A percentile compares a stretch with the other conserved stretches of the same genome.
Evolutionary conservation across 2,797 vertebrate genomes (phyloP).

Genomic region (Typhlichthys subterraneus): DNA sequence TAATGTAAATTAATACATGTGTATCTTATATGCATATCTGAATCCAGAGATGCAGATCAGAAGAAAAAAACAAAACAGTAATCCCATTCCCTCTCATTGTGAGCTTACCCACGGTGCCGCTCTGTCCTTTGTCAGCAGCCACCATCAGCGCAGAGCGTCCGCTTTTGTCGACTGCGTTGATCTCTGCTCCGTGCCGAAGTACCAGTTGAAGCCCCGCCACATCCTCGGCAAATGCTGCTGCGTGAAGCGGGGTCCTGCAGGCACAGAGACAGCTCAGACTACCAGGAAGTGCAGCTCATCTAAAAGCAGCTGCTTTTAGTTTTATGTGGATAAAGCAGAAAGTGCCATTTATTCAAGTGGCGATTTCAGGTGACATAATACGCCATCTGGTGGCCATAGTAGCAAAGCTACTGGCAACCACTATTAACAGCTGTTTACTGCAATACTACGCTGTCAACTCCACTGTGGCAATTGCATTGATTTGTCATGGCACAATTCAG

Average conservation of each 20-base stretch:
- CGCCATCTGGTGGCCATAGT: too few relatives aligned
- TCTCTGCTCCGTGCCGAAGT: slow-evolving; percentile 88
- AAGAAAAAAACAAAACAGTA: too few relatives aligned
- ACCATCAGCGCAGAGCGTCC: slow-evolving; percentile 94
- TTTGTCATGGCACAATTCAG: too few relatives aligned
- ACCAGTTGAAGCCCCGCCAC: slow-evolving; percentile 90
- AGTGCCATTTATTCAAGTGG: background rate
- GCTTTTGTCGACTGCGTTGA: slow-evolving; percentile 86
- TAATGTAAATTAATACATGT: background rate
- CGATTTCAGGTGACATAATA: too few relatives aligned
- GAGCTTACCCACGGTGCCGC: slow-evolving; percentile 86
- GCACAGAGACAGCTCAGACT: slow-evolving; percentile 8
- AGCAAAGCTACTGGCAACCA: too few relatives aligned
- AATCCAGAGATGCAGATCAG: too few relatives aligned
- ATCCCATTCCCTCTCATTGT: background rate
- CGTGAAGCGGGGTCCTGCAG: slow-evolving; percentile 91
- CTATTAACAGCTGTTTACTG: too few relatives aligned
- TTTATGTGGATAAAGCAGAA: background rate
- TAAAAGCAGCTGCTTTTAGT: background rate
- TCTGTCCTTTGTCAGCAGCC: slow-evolving; percentile 92
- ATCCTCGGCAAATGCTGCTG: slow-evolving; percentile 93
- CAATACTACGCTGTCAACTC: too few relatives aligned
- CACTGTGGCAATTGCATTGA: too few relatives aligned
- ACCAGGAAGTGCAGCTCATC: slow-evolving; percentile 15
- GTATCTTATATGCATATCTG: background rate